Conservation (phyloP, 2,113 vertebrate species). For the Nothocercus nigrocapillus region DNA sequence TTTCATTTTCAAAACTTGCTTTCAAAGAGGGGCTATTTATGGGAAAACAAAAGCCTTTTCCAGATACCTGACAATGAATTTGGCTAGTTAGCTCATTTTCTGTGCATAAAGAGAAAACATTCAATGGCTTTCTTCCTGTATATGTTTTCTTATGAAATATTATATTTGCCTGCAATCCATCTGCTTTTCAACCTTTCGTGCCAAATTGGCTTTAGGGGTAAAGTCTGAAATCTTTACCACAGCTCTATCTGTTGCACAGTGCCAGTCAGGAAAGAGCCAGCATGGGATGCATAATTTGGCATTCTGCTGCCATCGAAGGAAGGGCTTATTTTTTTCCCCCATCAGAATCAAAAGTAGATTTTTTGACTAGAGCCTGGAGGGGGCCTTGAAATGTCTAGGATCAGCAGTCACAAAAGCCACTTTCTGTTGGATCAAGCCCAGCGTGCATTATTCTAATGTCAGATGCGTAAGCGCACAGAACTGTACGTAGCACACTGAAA, state of each 20-base stretch:
- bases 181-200: constrained; percentile 53
- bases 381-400: constrained; percentile 28
- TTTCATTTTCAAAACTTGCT: constrained; percentile 58
- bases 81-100: constrained; percentile 52
- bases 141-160: constrained; percentile 25
- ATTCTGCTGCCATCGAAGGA: neutral
- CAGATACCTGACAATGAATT: constrained; percentile 16
- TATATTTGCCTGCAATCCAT: constrained; percentile 51
- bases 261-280: constrained; percentile 28
- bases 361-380: constrained; percentile 25
- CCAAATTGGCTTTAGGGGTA: constrained; percentile 30
- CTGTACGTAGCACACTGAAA: neutral
- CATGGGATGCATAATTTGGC: neutral
- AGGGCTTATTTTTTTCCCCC: neutral
- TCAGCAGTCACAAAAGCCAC: constrained; percentile 44
- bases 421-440: constrained; percentile 13
- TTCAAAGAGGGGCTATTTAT: constrained; percentile 21
- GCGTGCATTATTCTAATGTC: constrained; percentile 1
- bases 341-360: constrained; percentile 42
- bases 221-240: constrained; percentile 25
- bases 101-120: constrained; percentile 2
- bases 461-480: neutral
- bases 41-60: constrained; percentile 59
- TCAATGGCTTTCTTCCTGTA: constrained; percentile 16
- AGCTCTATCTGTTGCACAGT: neutral